Base-by-base conservation (phyloP, 2,888 invertebrate species). In the Autographa gamma region DNA sequence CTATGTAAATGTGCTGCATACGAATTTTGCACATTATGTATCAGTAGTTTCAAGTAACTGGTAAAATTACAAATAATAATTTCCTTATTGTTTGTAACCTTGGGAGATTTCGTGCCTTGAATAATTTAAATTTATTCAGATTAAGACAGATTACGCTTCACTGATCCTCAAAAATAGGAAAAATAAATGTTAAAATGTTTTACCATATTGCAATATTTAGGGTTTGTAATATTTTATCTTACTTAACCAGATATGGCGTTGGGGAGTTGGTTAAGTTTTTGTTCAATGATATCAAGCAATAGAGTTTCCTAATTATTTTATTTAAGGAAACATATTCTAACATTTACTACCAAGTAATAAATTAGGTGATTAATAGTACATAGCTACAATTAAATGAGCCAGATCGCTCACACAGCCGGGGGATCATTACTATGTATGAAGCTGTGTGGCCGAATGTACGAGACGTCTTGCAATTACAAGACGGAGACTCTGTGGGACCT, bases 341-440 rank as follows among this genome's bases (percentile, higher is more conserved):
- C 11, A 34, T 58, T 60, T 58, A 43, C 32, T 52, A n/a, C 41
- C 31, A 58, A 56, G 43, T 70, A 75, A 61, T 79, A 66, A 70
- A 72, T 69, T 60, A n/a, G 56, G 60, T 68, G 67, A 68, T 79
- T 70, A 79, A 68, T 65, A 60, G n/a, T 19, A 60, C 52, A 68
- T 60, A 62, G 58, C 60, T 66, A 60, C 43, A 70, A 76, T 70
- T 77, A 74, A 71, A 63, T 68, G 60, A 70, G 64, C 58, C 58
- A 34, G 62, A 38, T 72, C 19, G 58, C 65, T 62, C 43, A 60
- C 60, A 63, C 19, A 13, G 64, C 16, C 31, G 25, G 32, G 62
- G 41, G 34, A 59, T 71, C 72, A 80, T 80, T 80, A 80, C 75
- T 78, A 81, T 86, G 82, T 82, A 80, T 77, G 67, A 5, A 13